phyloP scores from a whole-genome alignment of 2,113 vertebrate species.

The Anas platyrhynchos region DNA sequence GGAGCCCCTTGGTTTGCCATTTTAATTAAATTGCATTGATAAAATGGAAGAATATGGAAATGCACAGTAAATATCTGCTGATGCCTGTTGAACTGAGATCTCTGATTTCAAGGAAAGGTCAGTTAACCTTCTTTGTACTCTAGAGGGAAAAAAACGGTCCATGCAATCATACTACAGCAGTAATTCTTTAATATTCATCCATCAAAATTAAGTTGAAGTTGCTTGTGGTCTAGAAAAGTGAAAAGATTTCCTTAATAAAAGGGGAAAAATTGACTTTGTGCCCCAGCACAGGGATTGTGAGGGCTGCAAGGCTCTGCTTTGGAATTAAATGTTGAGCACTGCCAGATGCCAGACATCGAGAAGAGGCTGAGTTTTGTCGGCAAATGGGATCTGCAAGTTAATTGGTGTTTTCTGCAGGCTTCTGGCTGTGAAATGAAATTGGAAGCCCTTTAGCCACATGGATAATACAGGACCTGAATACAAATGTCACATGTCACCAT shows the following conservation, averaged over 20 bases:
- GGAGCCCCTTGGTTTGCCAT: background rate
- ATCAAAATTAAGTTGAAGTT: constrained; percentile 58
- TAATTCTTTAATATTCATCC: constrained; percentile 20
- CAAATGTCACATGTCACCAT: constrained; percentile 81
- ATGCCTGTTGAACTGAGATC: background rate
- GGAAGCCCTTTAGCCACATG: constrained; percentile 82
- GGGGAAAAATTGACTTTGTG: constrained; percentile 56
- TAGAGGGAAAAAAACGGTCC: background rate
- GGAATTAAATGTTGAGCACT: constrained; percentile 75
- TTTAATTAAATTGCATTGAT: background rate
- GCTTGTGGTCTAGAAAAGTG: constrained; percentile 32
- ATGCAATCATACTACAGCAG: background rate
- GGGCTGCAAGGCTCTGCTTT: constrained; percentile 68
- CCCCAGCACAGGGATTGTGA: constrained; percentile 17
- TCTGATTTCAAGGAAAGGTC: constrained; percentile 13
- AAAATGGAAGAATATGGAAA: background rate
- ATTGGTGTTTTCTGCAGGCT: constrained; percentile 83
- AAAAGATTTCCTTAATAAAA: constrained; percentile 45
- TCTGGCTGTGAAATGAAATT: constrained; percentile 85
- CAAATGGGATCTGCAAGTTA: constrained; percentile 83
- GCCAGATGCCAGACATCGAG: constrained; percentile 75
- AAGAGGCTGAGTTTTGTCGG: constrained; percentile 77
- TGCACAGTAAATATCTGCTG: background rate
- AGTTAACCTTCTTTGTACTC: background rate
- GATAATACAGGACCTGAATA: constrained; percentile 81